Conservation (phyloP, 2,888 invertebrate genomes). For the Ophraella communa region DNA sequence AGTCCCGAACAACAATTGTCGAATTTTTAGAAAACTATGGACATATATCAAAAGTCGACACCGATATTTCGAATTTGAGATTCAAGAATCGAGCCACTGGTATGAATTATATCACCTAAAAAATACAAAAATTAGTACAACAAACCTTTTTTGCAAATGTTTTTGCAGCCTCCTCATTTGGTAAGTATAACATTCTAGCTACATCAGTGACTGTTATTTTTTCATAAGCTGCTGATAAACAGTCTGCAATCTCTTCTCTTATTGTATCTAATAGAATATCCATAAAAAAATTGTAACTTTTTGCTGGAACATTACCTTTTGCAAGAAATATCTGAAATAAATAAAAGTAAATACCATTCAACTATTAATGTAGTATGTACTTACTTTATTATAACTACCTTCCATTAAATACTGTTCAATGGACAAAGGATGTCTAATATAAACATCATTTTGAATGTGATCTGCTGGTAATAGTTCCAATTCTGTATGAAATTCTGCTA, state of each 20-base stretch:
- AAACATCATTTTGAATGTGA: constrained; percentile 90
- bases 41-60: too few relatives aligned
- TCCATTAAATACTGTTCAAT: constrained; percentile 99
- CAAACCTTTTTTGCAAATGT: constrained; percentile 80
- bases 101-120: too few relatives aligned
- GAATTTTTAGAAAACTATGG: too few relatives aligned
- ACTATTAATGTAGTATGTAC: constrained; percentile 7
- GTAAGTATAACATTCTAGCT: constrained; percentile 85
- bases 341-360: not conserved
- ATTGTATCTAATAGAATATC: constrained; percentile 95
- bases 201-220: constrained; percentile 88
- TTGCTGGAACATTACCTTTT: constrained; percentile 94
- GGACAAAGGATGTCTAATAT: constrained; percentile 92
- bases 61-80: too few relatives aligned
- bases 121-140: too few relatives aligned
- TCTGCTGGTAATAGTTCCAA: constrained; percentile 91
- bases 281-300: constrained; percentile 95
- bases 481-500: constrained; percentile 98
- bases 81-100: too few relatives aligned
- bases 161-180: constrained; percentile 77
- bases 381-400: constrained; percentile 95
- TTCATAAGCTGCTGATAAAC: constrained; percentile 96
- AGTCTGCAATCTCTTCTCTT: constrained; percentile 93
- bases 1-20: too few relatives aligned
- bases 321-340: constrained; percentile 77